phyloP scores from a whole-genome alignment of 2,797 vertebrate genomes.

The Nannoperca australis region DNA sequence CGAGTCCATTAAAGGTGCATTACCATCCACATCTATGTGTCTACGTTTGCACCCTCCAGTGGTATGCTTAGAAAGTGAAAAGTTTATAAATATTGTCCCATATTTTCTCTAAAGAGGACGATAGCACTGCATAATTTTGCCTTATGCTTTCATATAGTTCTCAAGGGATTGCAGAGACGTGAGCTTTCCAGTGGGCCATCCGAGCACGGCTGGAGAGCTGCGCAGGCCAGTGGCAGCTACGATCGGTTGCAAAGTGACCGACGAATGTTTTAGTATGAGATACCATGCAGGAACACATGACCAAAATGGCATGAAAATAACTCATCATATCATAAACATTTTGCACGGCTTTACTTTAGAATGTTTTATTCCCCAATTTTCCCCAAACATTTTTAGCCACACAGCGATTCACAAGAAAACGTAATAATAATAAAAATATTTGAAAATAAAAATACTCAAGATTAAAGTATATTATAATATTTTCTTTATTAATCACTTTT shows the following conservation, averaged over 20 bases:
- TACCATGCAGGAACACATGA: not conserved
- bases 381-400: not conserved
- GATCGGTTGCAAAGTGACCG: conserved; percentile 37
- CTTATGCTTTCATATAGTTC: conserved; percentile 45
- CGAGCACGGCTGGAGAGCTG: not conserved
- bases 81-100: conserved; percentile 73
- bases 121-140: conserved; percentile 60
- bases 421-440: too few species aligned
- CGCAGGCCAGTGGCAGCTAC: not conserved
- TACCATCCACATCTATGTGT: conserved; percentile 37
- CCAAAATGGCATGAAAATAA: not conserved
- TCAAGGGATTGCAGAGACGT: conserved; percentile 26
- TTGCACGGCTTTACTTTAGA: not conserved
- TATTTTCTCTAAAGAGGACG: conserved; percentile 66
- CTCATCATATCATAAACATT: too few species aligned
- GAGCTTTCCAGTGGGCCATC: conserved; percentile 20
- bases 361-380: not conserved
- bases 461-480: too few species aligned
- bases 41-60: conserved; percentile 53
- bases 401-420: not conserved
- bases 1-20: conserved; percentile 66
- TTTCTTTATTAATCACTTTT: too few species aligned
- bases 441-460: too few species aligned
- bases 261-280: conserved; percentile 38
- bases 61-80: conserved; percentile 47